Evolutionary conservation across 1,140 invertebrate species (phyloP).

Genomic region (Teleopsis dalmanni): DNA sequence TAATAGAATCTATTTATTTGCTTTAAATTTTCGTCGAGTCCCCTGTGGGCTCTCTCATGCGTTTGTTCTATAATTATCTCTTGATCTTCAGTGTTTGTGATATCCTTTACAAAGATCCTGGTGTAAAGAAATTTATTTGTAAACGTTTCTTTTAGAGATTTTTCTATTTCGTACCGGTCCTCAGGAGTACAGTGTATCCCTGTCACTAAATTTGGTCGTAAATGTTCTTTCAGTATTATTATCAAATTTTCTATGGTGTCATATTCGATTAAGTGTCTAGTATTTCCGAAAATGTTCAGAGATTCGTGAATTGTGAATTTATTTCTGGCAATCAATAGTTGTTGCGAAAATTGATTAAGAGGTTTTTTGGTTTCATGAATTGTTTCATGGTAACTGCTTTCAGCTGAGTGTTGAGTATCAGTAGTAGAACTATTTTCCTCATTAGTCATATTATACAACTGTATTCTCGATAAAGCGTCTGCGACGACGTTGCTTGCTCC

Average conservation of each 20-base stretch:
- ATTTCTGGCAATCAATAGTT: neutral
- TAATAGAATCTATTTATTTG: neutral
- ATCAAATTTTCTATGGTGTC: neutral
- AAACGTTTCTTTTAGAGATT: neutral
- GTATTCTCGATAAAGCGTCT: neutral
- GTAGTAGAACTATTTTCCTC: no score
- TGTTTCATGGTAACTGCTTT: neutral
- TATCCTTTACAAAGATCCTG: neutral
- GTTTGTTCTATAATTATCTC: neutral
- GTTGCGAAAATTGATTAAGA: neutral
- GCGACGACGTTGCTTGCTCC: slow-evolving; percentile 1
- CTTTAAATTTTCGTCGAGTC: neutral
- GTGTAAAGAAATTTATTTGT: neutral
- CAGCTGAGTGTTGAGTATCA: no score
- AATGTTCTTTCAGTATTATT: neutral
- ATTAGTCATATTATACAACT: neutral
- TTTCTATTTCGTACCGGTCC: neutral
- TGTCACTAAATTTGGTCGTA: neutral
- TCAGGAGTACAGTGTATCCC: neutral
- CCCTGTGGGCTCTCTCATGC: neutral
- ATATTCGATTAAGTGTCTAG: neutral
- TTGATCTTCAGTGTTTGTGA: neutral
- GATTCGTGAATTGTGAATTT: neutral
- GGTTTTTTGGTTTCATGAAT: neutral
- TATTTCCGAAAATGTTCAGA: neutral